Conservation (phyloP, 37 sponge, comb jelly and placozoan species). For the Diacarnus erythraeanus region DNA sequence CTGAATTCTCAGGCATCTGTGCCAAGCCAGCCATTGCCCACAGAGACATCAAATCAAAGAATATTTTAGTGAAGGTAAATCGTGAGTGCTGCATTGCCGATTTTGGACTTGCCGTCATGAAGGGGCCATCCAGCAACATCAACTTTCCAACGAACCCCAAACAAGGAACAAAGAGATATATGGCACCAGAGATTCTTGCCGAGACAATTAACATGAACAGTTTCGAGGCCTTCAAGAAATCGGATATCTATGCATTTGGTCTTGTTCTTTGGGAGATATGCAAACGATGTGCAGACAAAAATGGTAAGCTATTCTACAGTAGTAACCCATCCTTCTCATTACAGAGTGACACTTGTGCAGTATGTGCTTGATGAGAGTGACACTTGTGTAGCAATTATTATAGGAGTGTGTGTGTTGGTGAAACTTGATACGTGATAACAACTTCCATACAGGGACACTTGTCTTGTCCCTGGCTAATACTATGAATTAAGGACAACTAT, state of each 20-base stretch:
- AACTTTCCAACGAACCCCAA: slow-evolving; percentile 29
- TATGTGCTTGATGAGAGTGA: no score
- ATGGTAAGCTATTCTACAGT: no score
- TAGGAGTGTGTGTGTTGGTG: no score
- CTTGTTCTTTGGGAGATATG: slow-evolving; percentile 92
- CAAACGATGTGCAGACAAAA: slow-evolving; percentile 19
- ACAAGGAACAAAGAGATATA: slow-evolving; percentile 87
- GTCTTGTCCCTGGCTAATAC: no score
- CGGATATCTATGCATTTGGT: slow-evolving; percentile 91
- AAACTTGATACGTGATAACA: no score
- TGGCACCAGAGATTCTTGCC: slow-evolving; percentile 92
- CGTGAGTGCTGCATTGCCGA: slow-evolving; percentile 87
- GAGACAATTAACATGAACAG: slow-evolving; percentile 61
- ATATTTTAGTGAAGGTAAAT: slow-evolving; percentile 86
- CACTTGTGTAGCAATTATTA: no score
- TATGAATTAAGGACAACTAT: no score
- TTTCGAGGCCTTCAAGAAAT: slow-evolving; percentile 77
- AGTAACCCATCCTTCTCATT: no score
- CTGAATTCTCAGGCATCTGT: slow-evolving; percentile 66
- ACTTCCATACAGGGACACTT: no score
- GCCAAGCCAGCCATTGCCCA: slow-evolving; percentile 77
- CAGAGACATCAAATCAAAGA: slow-evolving; percentile 89
- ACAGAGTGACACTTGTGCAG: no score
- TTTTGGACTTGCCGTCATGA: slow-evolving; percentile 80
- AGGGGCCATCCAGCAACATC: slow-evolving; percentile 4